phyloP scores from a whole-genome alignment of 2,113 vertebrate genomes.

The Morone saxatilis region DNA sequence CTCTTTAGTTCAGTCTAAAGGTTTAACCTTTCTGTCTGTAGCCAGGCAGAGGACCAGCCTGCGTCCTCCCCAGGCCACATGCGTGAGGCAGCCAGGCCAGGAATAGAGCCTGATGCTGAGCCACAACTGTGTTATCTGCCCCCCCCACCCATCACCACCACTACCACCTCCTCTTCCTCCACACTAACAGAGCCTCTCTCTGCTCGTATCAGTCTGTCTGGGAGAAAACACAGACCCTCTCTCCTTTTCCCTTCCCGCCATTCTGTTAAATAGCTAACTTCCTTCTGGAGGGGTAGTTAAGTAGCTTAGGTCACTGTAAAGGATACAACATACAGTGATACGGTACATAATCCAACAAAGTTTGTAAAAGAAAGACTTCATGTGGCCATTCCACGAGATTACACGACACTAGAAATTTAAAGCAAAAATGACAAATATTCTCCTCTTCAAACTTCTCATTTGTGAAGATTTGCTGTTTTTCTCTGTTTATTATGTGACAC shows the following conservation, averaged over 20 bases:
- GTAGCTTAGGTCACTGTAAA: background rate
- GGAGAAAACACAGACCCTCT: slow-evolving; percentile 30
- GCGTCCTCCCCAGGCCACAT: slow-evolving; percentile 51
- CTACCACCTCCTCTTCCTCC: slow-evolving; percentile 8
- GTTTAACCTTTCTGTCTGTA: background rate
- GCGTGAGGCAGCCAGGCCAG: slow-evolving; percentile 68
- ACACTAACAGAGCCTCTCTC: slow-evolving; percentile 4
- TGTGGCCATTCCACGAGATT: no score
- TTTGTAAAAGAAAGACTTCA: no score
- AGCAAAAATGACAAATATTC: background rate
- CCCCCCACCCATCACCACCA: background rate
- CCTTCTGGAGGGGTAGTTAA: background rate
- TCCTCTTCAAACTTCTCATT: background rate
- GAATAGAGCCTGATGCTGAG: slow-evolving; percentile 80
- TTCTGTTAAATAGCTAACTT: slow-evolving; percentile 42
- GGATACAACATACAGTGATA: background rate
- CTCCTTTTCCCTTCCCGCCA: slow-evolving; percentile 49
- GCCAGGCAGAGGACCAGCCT: slow-evolving; percentile 34
- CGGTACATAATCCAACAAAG: background rate
- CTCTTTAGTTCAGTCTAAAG: background rate
- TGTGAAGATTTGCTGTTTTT: background rate
- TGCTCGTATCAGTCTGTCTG: slow-evolving; percentile 42
- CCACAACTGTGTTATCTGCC: slow-evolving; percentile 47
- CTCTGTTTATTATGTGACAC: background rate
- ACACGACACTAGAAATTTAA: background rate